Evolutionary conservation across 2,797 vertebrate genomes (phyloP), one percentile per base, ranked within the genome.

Genomic region (Acanthis flammea): DNA sequence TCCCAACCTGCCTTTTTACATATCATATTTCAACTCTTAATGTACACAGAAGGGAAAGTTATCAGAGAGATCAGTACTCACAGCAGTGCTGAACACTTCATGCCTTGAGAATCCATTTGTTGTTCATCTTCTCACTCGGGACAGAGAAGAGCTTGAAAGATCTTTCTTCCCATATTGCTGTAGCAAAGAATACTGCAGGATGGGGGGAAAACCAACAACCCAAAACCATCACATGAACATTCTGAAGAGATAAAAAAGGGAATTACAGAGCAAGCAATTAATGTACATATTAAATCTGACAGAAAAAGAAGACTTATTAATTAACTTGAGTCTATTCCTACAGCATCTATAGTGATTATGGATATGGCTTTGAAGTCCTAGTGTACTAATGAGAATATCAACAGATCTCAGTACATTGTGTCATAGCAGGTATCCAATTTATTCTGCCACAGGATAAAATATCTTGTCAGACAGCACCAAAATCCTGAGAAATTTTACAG

Each of bases 141-240:
- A 63, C 12, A 6, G 33, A 76, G 25, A 39, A 65, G 25, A 79
- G 16, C 15, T 58, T 72, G 18, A 35, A 55, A n/a, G 19, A 55
- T 7, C 11, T 42, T 73, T 76, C 28, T 22, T n/a, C 22, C 19
- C 31, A 10, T 9, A 27, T 18, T 75, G 13, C 14, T 66, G 39
- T 41, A 72, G 45, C 31, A 91, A 86, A 77, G 31, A 45, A 27
- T 18, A 30, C 19, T 35, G 28, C 37, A 71, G 37, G 27, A 58
- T 65, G 24, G 27, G 6, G 17, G 12, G 6, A 57, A 21, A 3
- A 0, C 2, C 44, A 65, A 19, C 4, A 57, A 10, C 5, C 3
- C 4, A 1, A 71, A 78, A 4, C 0, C 13, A 50, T 58, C 35
- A 31, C 2, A 22, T 23, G 41, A 66, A 31, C 15, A 37, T 71